Conservation (phyloP, 2,797 vertebrate genomes). For the Danio jaintianensis region DNA sequence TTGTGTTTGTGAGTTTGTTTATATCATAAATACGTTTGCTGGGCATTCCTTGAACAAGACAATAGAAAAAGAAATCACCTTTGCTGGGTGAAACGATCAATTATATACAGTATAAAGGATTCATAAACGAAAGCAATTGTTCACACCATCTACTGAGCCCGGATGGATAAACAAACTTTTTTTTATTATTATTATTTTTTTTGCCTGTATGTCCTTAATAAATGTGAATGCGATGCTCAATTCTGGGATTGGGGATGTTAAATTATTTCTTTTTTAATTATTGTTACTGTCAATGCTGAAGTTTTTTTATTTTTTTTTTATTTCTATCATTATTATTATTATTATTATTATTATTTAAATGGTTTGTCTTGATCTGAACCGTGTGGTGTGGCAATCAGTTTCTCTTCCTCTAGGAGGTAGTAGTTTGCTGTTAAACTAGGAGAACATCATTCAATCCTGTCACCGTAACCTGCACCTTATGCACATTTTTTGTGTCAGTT, state of each 20-base stretch:
- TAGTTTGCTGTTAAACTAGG: constrained; percentile 64
- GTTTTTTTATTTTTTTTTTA: not conserved
- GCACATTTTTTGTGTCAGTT: constrained; percentile 1
- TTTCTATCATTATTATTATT: not conserved
- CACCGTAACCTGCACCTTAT: constrained; percentile 37
- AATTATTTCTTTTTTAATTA: constrained; percentile 33
- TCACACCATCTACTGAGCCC: constrained; percentile 17
- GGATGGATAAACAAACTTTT: not conserved
- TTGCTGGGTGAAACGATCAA: constrained; percentile 40
- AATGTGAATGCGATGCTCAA: constrained; percentile 49
- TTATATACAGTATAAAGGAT: not conserved
- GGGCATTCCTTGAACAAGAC: constrained; percentile 66
- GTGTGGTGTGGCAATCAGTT: constrained; percentile 38
- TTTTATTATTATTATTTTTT: not conserved
- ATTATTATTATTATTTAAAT: constrained; percentile 38
- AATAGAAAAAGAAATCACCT: constrained; percentile 19
- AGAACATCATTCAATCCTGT: constrained; percentile 55
- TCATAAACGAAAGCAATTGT: not conserved
- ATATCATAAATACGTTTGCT: constrained; percentile 59
- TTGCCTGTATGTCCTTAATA: constrained; percentile 37
- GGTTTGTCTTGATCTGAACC: constrained; percentile 56
- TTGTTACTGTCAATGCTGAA: not conserved
- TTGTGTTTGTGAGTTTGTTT: constrained; percentile 47
- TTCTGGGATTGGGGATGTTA: constrained; percentile 26
- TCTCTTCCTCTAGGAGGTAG: constrained; percentile 50